Conservation (phyloP, 1,140 invertebrate genomes). For the Halesus radiatus region DNA sequence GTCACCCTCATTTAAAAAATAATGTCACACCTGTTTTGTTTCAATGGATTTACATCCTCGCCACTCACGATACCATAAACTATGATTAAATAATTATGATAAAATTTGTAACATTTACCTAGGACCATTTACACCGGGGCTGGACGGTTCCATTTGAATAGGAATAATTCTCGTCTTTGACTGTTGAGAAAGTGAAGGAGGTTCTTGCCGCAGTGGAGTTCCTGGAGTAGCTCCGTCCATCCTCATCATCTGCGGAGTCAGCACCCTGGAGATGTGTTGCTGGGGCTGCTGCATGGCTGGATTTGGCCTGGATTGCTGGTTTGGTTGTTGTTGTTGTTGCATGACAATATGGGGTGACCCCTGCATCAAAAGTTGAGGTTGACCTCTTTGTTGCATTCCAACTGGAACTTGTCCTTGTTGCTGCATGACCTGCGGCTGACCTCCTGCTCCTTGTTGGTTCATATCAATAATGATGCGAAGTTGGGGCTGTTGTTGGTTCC, state of each 20-base stretch:
- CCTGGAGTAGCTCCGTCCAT: conserved; percentile 60
- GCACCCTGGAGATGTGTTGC: conserved; percentile 67
- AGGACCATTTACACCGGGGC: conserved; percentile 49
- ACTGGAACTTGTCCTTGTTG: conserved; percentile 56
- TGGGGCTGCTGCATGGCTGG: conserved; percentile 62
- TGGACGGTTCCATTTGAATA: conserved; percentile 68
- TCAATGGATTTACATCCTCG: too few relatives aligned
- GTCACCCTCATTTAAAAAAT: too few relatives aligned
- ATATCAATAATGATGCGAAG: conserved; percentile 67
- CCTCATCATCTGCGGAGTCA: conserved; percentile 67
- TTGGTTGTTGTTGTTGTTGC: conserved; percentile 20
- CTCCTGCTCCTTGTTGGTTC: conserved; percentile 58
- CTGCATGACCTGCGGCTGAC: conserved; percentile 9
- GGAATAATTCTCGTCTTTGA: conserved; percentile 70
- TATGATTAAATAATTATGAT: too few relatives aligned
- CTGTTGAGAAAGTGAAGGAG: conserved; percentile 60
- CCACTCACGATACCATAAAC: too few relatives aligned
- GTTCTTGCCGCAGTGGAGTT: conserved; percentile 61
- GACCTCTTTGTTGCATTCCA: conserved; percentile 18
- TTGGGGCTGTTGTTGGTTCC: conserved; percentile 60
- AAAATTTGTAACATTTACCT: conserved; percentile 46
- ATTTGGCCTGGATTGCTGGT: conserved; percentile 60
- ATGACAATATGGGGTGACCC: not conserved
- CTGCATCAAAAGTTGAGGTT: conserved; percentile 26
- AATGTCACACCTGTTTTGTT: too few relatives aligned